phyloP scores from a whole-genome alignment of 2,888 invertebrate genomes.

The Palloptera scutellata region DNA sequence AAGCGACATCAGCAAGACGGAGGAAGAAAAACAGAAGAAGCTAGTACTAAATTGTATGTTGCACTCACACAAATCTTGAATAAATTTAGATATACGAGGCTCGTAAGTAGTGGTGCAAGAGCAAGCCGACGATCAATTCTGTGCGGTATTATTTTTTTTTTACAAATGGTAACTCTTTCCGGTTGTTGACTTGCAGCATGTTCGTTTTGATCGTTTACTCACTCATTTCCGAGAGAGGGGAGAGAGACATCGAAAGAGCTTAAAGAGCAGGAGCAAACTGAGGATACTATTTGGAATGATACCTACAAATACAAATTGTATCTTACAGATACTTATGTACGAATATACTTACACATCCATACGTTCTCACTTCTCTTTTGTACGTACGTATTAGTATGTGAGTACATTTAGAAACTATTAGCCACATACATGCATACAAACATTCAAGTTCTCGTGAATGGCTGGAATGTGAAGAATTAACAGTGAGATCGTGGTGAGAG shows the following conservation, averaged over 20 bases:
- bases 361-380: no score
- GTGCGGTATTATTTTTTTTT: neutral
- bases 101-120: no score
- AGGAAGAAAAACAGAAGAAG: slow-evolving; percentile 1
- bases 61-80: no score
- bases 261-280: neutral
- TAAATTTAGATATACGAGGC: no score
- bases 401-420: no score
- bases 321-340: neutral
- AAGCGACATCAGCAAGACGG: neutral
- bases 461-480: no score
- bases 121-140: no score
- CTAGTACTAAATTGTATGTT: no score
- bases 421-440: no score
- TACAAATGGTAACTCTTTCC: slow-evolving; percentile 8
- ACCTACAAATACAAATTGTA: neutral
- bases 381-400: no score
- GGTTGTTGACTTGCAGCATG: slow-evolving; percentile 24
- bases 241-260: neutral
- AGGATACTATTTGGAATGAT: neutral
- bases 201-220: neutral
- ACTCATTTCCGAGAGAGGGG: neutral
- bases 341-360: neutral
- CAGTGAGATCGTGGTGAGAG: no score
- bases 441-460: no score